Conservation (phyloP, 2,888 invertebrate genomes). For the Carterocephalus palaemon region DNA sequence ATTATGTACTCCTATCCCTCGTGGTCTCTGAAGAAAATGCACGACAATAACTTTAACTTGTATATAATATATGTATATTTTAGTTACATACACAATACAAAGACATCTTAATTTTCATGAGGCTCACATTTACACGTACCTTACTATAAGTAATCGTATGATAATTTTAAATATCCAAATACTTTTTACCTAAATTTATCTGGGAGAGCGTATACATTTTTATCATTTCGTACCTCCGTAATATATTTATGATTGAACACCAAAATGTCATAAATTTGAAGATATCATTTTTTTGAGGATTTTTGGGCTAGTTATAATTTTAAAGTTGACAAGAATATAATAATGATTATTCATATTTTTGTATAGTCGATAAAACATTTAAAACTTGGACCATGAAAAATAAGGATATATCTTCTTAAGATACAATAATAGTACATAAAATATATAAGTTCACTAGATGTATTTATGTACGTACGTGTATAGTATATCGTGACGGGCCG, state of each 20-base stretch:
- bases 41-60: slow-evolving; percentile 72
- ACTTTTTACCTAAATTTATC: slow-evolving; percentile 74
- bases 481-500: slow-evolving; percentile 47
- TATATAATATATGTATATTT: slow-evolving; percentile 79
- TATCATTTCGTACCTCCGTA: slow-evolving; percentile 66
- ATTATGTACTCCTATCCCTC: slow-evolving; percentile 56
- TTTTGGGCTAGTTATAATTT: slow-evolving; percentile 71
- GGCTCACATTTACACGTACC: slow-evolving; percentile 75
- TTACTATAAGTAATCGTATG: slow-evolving; percentile 71
- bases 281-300: slow-evolving; percentile 70
- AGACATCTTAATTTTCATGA: slow-evolving; percentile 74
- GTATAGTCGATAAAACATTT: slow-evolving; percentile 80
- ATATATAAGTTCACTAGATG: slow-evolving; percentile 78
- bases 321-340: slow-evolving; percentile 77
- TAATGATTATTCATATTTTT: slow-evolving; percentile 78
- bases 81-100: slow-evolving; percentile 77
- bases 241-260: slow-evolving; percentile 76
- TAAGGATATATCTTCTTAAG: slow-evolving; percentile 79
- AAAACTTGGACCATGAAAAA: slow-evolving; percentile 80
- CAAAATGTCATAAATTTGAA: slow-evolving; percentile 76
- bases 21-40: slow-evolving; percentile 73
- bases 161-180: slow-evolving; percentile 74
- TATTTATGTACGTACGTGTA: slow-evolving; percentile 72
- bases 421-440: slow-evolving; percentile 79
- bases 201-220: slow-evolving; percentile 77